phyloP scores from a whole-genome alignment of 2,888 invertebrate species.

The Scaptomyza cyrtandrae region DNA sequence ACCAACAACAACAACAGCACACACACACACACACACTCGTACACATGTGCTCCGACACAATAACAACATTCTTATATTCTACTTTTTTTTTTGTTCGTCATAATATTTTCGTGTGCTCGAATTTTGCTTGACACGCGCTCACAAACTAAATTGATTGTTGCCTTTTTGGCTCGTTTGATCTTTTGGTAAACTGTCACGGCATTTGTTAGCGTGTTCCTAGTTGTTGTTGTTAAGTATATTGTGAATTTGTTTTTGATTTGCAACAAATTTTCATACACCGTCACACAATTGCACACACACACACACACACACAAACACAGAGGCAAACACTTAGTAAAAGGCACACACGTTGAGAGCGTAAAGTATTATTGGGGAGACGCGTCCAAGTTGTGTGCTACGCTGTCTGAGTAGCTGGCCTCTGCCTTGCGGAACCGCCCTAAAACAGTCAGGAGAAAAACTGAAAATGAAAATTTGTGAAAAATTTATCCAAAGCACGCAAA shows the following conservation, averaged over 20 bases:
- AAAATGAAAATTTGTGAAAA: slow-evolving; percentile 84
- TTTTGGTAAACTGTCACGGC: slow-evolving; percentile 39
- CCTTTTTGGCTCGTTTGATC: slow-evolving; percentile 40
- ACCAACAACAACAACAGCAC: slow-evolving; percentile 26
- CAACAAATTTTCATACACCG: slow-evolving; percentile 52
- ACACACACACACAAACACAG: slow-evolving; percentile 2
- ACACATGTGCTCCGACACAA: slow-evolving; percentile 60
- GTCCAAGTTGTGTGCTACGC: slow-evolving; percentile 51
- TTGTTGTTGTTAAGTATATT: slow-evolving; percentile 46
- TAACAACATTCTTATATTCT: slow-evolving; percentile 67
- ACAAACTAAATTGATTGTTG: slow-evolving; percentile 43
- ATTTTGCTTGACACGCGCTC: slow-evolving; percentile 47
- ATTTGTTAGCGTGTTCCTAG: slow-evolving; percentile 21
- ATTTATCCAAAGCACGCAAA: slow-evolving; percentile 81
- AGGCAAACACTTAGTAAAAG: slow-evolving; percentile 13
- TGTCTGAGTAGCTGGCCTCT: slow-evolving; percentile 68
- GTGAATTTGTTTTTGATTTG: slow-evolving; percentile 60
- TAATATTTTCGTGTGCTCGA: slow-evolving; percentile 71
- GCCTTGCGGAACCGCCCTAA: slow-evolving; percentile 85
- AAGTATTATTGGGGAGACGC: slow-evolving; percentile 35
- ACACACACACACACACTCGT: slow-evolving; percentile 18
- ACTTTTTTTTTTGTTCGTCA: slow-evolving; percentile 50
- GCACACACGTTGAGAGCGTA: slow-evolving; percentile 43
- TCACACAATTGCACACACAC: slow-evolving; percentile 20
- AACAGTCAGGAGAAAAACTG: slow-evolving; percentile 85